These are phyloP conservation scores for Coptotermes formosanus DNA, from an alignment of 1,140 invertebrate genomes.

Conservation along the genomic window DNA sequence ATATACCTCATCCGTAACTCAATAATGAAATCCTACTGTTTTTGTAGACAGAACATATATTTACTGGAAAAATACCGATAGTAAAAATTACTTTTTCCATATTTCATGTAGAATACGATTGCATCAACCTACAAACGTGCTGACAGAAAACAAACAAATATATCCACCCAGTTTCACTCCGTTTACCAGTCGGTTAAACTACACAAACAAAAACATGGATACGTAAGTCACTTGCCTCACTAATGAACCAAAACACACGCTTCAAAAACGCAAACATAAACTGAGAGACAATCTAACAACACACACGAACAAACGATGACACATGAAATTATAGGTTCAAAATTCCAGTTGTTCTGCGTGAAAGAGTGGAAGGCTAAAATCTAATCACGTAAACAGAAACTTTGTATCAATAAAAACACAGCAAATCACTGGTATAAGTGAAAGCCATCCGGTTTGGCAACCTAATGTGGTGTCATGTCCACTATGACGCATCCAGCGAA, in stretches of 20 bases:
- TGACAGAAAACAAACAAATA: background rate
- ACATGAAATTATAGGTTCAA: too few relatives aligned
- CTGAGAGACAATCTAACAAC: background rate
- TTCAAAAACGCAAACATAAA: background rate
- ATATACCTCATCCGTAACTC: background rate
- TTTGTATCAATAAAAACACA: too few relatives aligned
- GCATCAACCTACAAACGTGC: background rate
- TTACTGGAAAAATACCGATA: too few relatives aligned
- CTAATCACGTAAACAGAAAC: too few relatives aligned
- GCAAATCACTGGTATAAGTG: too few relatives aligned
- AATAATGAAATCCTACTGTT: background rate
- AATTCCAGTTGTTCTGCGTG: too few relatives aligned
- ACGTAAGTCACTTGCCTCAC: background rate
- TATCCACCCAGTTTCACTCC: background rate
- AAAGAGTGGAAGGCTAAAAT: too few relatives aligned
- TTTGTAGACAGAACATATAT: background rate
- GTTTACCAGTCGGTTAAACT: background rate
- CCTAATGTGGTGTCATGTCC: too few relatives aligned
- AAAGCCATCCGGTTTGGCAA: too few relatives aligned
- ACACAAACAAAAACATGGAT: background rate
- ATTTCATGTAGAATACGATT: background rate
- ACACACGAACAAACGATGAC: background rate
- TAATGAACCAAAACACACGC: background rate
- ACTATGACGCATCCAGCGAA: too few relatives aligned
- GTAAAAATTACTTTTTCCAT: background rate